Base-by-base conservation (phyloP, 2,113 vertebrate species). In the Phylloscopus whistleri region DNA sequence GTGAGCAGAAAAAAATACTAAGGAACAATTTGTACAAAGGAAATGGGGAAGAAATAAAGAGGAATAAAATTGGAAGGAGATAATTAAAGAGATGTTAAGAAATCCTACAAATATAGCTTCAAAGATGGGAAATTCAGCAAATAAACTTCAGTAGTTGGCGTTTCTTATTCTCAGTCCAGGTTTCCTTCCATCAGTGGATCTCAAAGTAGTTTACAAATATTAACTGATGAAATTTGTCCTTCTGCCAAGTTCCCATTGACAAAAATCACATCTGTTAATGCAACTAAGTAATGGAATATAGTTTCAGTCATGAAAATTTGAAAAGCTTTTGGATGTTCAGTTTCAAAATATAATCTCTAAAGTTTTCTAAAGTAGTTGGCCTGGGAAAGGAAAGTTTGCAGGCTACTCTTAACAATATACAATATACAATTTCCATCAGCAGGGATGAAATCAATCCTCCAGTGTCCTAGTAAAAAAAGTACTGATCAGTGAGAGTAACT, bases 141-240 rank as follows among this genome's bases (percentile, higher is more conserved):
- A 90, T 59, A 88, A 94, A 90, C 75, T 84, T 83, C 60, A 86
- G 56, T 92, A 92, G 69, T 9, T 95, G 77, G 44, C 64, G 46
- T 94, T 89, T 94, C 94, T 89, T 73, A 90, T 90, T 88, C 85
- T 95, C 79, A 86, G 88, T 52, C 85, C 87, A 92, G 88, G 79
- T 94, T 96, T 92, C 89, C 69, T 96, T 93, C 95, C 89, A 85
- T 94, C 93, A 93, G 73, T 81, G 60, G 88, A 78, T 92, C 87
- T 92, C 92, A 94, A 89, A 84, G 93, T 49, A 94, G 83, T 93
- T 97, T 96, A 95, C 95, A 97, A 96, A 96, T 90, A 93, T 87
- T 90, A 93, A 68, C 69, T 96, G 83, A 89, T 87, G 72, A 90
- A 92, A 95, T 92, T 91, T 95, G 87, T 49, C 81, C 75, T 76